Base-by-base conservation (phyloP, 2,113 vertebrate species). In the Scytalopus superciliaris region DNA sequence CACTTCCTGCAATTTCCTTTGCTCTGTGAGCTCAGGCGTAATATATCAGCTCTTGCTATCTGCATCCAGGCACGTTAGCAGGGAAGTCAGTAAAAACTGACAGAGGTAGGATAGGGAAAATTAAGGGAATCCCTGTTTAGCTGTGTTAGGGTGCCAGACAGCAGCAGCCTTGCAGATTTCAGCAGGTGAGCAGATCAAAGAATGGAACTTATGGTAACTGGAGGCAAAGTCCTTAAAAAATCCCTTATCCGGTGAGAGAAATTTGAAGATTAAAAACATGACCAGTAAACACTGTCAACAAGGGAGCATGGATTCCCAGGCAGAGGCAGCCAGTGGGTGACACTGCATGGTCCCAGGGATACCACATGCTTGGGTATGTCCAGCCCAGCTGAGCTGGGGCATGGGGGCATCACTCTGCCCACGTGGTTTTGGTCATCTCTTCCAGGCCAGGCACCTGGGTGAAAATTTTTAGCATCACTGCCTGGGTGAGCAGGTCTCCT, bases 1-100 rank as follows among this genome's bases (percentile, higher is more conserved):
- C 94, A 91, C 93, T 95, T 96, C 95, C 95, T 95, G 94, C 93
- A 92, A 94, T 96, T 96, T 89, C 84, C 93, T 79, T 50, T 82
- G 81, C 77, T 86, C 73, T 15, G 64, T 18, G 76, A 92, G 76
- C 89, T 94, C 86, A 70, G 8, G 83, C 52, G 2, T 30, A 19
- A 63, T 44, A 14, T 18, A 56, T 50, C 6, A 0, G 76, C 27
- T 86, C 86, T 37, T 55, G 47, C 40, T 59, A 2, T 68, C 88
- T 92, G 67, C 82, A 83, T 35, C 50, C 85, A 86, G 73, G 85
- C 80, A 68, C 4, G 1, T 53, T 69, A 74, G 80, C 66, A 72
- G 69, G 81, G 50, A 79, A 84, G 52, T 40, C 70, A 70, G 84
- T 31, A 81, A 81, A 69, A 89, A 21, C 64, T 37, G 67, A 12